Conservation (phyloP, 1,140 invertebrate genomes). For the Agraylea sexmaculata region DNA sequence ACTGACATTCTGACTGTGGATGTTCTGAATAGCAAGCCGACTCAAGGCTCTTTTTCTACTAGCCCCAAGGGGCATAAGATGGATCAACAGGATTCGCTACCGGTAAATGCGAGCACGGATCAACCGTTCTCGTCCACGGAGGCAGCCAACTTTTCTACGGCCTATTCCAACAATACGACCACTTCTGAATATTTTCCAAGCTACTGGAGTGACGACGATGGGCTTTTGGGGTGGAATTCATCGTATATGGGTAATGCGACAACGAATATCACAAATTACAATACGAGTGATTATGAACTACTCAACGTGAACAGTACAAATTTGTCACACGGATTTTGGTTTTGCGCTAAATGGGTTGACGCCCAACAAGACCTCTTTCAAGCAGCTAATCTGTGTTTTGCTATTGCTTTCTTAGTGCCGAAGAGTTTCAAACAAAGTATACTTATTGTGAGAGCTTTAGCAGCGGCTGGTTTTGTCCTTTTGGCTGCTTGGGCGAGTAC, state of each 20-base stretch:
- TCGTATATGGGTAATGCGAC: conserved; percentile 41
- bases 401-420: conserved; percentile 69
- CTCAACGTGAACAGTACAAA: conserved; percentile 37
- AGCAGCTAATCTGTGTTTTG: conserved; percentile 71
- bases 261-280: conserved; percentile 23
- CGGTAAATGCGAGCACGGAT: too few species aligned
- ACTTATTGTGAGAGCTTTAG: conserved; percentile 55
- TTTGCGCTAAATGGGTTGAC: conserved; percentile 68
- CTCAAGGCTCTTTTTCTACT: too few species aligned
- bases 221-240: conserved; percentile 35
- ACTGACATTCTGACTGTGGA: too few species aligned
- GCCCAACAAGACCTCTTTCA: conserved; percentile 74
- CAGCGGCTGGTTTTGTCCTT: conserved; percentile 62
- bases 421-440: conserved; percentile 69
- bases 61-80: not conserved
- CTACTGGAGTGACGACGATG: conserved; percentile 33
- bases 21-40: too few species aligned
- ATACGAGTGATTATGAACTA: conserved; percentile 25
- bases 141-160: conserved; percentile 37
- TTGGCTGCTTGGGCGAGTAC: conserved; percentile 68
- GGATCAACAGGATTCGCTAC: too few species aligned
- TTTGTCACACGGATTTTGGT: conserved; percentile 36
- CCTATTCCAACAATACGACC: conserved; percentile 34
- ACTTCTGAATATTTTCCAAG: conserved; percentile 32
- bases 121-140: conserved; percentile 26